phyloP scores from a whole-genome alignment of 1,140 invertebrate species.

The Triops longicaudatus region DNA sequence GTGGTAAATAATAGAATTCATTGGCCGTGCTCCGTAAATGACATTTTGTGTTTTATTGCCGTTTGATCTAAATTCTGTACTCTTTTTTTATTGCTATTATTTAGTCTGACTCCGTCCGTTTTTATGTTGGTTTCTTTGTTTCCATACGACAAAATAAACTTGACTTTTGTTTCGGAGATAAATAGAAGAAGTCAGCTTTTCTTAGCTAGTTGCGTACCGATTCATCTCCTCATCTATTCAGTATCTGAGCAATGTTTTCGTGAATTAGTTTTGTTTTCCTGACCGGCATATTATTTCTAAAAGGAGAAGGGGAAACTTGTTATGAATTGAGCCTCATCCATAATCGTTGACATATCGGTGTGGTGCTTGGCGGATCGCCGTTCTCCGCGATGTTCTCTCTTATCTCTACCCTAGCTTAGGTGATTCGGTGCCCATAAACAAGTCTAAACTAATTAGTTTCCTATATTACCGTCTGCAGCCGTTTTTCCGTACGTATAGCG shows the following conservation, averaged over 20 bases:
- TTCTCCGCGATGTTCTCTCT: neutral
- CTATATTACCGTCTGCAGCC: conserved; percentile 41
- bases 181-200: too few species aligned
- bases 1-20: too few species aligned
- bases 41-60: too few species aligned
- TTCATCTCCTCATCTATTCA: neutral
- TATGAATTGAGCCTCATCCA: neutral
- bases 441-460: neutral
- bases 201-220: neutral
- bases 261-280: neutral
- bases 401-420: neutral
- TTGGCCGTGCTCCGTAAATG: too few species aligned
- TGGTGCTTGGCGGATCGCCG: neutral
- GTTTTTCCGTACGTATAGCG: conserved; percentile 43
- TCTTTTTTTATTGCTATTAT: too few species aligned
- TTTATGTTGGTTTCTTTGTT: too few species aligned
- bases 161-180: too few species aligned
- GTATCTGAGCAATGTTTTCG: neutral
- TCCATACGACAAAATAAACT: too few species aligned
- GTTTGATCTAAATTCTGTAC: too few species aligned
- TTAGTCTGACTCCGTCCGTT: too few species aligned
- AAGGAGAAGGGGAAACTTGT: neutral
- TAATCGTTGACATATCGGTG: neutral
- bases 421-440: neutral
- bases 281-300: neutral